These are phyloP conservation scores for Drosophila parabipectinata DNA, from an alignment of 1,140 invertebrate genomes.

Conservation along the genomic window DNA sequence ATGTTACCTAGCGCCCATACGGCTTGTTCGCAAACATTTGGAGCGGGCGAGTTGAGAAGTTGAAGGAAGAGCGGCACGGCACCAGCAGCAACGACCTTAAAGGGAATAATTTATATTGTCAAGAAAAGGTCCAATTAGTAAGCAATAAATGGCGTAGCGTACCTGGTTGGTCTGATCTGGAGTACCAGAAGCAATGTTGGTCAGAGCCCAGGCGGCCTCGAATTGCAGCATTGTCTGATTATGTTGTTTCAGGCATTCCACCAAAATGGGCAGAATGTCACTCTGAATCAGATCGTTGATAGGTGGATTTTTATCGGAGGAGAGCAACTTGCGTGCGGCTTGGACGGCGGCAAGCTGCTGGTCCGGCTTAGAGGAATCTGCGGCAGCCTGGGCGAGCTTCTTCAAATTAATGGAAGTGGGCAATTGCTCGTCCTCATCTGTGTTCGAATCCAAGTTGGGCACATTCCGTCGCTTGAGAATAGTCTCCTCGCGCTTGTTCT, in stretches of 20 bases:
- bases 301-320: constrained; percentile 99
- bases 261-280: constrained; percentile 97
- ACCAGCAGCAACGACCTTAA: constrained; percentile 95
- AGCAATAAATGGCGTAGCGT: no score
- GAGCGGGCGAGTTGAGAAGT: constrained; percentile 95
- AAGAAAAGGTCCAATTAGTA: not conserved
- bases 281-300: constrained; percentile 97
- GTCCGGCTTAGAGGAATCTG: constrained; percentile 88
- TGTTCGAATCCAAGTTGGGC: constrained; percentile 91
- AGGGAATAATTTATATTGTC: not conserved
- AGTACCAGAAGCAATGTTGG: constrained; percentile 99
- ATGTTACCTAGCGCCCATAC: constrained; percentile 99
- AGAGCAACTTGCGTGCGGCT: constrained; percentile 96
- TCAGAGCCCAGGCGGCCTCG: constrained; percentile 99
- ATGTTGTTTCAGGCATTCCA: constrained; percentile 93
- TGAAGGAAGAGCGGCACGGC: constrained; percentile 98
- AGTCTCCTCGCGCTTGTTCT: constrained; percentile 98
- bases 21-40: constrained; percentile 99
- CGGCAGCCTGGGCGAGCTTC: constrained; percentile 90
- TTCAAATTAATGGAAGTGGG: constrained; percentile 80
- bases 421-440: constrained; percentile 90
- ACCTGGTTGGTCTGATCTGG: constrained; percentile 95
- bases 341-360: constrained; percentile 93
- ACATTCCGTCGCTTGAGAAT: constrained; percentile 98
- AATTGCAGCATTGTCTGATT: constrained; percentile 97